Evolutionary conservation across 2,113 vertebrate genomes (phyloP), one percentile per base, ranked within the genome.

Genomic region (Dipodomys stephensi): DNA sequence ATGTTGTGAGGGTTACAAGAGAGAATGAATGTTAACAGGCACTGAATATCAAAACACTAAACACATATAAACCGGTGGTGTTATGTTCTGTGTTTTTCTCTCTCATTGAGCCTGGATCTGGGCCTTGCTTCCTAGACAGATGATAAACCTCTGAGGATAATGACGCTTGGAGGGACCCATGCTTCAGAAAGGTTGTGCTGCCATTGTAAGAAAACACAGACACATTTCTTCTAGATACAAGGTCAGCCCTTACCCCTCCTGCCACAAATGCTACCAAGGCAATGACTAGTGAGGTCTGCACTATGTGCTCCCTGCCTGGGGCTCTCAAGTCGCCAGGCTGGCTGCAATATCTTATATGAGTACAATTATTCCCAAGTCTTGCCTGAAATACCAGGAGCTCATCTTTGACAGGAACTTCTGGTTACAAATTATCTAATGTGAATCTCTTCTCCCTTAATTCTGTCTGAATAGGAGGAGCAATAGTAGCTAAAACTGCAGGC

Each of bases 11-110:
- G 65, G 16, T 72, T 25, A 62, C 35, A 67, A 60, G 23, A 76
- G 32, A 79, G 68, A 78, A 82, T 3, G 6, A 79, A 69, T 83
- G 83, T 49, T 76, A 49, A 32, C 15, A 60, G 53, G 46, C 83
- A 25, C 1, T 67, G 83, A 30, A 80, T n/a, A 60, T 95, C 79
- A 83, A 80, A 88, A 82, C 88, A 95, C 90, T 92, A 93, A 94
- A 93, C 30, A 60, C 28, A 67, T 64, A 57, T 15, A 60, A 96
- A 76, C 35, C 72, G 60, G 35, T 71, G 78, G 44, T 39, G 23
- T 46, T 19, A 23, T 35, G 20, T 18, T 25, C 30, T 88, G 74
- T 95, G 78, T 68, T 87, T 74, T 44, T 77, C 35, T 28, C 30
- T 23, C 65, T 79, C 13, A 12, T 28, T 25, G 5, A 39, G 32